Evolutionary conservation across 2,113 vertebrate genomes (phyloP).

Genomic region (Fulica atra): DNA sequence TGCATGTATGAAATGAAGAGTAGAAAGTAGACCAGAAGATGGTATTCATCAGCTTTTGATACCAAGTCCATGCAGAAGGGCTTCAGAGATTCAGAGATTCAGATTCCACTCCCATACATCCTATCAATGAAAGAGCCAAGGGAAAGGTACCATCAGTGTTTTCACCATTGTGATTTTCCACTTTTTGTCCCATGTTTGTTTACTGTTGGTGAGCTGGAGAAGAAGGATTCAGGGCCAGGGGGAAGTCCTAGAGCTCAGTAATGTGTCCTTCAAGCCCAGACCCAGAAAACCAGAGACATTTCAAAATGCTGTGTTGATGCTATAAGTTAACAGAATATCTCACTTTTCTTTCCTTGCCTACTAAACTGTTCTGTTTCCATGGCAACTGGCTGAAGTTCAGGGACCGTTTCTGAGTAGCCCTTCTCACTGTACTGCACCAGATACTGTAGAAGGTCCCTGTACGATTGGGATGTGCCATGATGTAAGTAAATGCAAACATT

Average conservation of each 20-base stretch:
- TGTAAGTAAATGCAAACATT: neutral
- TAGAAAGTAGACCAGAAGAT: neutral
- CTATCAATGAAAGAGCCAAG: neutral
- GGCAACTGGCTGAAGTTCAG: slow-evolving; percentile 22
- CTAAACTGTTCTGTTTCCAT: neutral
- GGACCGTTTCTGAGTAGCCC: neutral
- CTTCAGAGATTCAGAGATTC: neutral
- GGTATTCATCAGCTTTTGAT: neutral
- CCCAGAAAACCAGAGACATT: neutral
- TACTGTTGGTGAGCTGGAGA: neutral
- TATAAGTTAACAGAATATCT: neutral
- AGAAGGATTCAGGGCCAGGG: neutral
- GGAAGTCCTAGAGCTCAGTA: neutral
- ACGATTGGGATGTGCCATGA: fast-evolving
- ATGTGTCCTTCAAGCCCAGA: neutral
- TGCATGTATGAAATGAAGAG: neutral
- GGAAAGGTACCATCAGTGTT: neutral
- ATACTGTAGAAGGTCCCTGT: neutral
- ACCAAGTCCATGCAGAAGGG: neutral
- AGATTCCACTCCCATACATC: neutral
- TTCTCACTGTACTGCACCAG: neutral
- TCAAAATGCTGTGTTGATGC: neutral
- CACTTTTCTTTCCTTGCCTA: neutral
- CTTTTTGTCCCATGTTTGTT: neutral
- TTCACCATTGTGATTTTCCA: neutral